Evolutionary conservation across 2,113 vertebrate species (phyloP).

Genomic region (Malaclemys terrapin): DNA sequence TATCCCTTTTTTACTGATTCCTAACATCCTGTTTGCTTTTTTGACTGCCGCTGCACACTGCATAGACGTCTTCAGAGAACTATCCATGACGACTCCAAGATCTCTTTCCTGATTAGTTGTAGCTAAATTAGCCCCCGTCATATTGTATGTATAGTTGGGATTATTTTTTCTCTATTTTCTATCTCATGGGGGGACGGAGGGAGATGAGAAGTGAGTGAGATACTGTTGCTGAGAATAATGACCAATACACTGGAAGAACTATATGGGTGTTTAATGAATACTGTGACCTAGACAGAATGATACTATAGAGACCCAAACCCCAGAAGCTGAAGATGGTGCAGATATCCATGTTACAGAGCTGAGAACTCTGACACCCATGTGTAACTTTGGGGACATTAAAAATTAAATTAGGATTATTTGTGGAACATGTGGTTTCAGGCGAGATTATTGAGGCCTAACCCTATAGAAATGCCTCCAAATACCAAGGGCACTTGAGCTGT

Average conservation of each 20-base stretch:
- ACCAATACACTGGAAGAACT: background rate
- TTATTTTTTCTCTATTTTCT: no score
- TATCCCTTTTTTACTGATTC: no score
- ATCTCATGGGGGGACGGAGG: no score
- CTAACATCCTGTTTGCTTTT: no score
- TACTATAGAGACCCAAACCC: background rate
- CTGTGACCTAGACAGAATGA: background rate
- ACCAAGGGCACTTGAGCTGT: no score
- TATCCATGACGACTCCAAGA: no score
- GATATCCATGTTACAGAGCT: background rate
- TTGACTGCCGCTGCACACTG: no score
- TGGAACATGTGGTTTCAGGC: background rate
- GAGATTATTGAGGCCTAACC: background rate
- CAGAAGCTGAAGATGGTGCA: background rate
- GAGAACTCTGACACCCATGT: background rate
- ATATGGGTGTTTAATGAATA: background rate
- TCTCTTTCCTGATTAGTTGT: no score
- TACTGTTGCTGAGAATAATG: background rate
- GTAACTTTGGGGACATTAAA: background rate
- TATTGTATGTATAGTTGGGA: no score
- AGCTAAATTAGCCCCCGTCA: no score
- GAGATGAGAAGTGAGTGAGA: no score
- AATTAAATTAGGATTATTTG: background rate
- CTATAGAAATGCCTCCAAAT: background rate
- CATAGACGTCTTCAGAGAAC: no score